Base-by-base conservation (phyloP, 1,140 invertebrate species). In the Macrobrachium rosenbergii region DNA sequence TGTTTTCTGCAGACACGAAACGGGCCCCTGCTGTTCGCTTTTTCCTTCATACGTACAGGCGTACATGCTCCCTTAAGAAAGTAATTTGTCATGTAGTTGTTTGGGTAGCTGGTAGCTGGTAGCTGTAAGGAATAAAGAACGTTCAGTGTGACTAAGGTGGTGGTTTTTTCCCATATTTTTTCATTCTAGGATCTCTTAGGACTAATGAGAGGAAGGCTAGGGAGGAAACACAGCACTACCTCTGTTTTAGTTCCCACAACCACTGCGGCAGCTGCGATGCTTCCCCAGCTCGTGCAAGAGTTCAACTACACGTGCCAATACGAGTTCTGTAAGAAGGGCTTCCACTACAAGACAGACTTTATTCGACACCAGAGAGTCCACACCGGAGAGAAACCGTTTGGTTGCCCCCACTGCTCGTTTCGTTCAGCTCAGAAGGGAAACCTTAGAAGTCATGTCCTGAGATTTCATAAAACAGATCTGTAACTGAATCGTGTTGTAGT, bases 361-460 rank as follows among this genome's bases (percentile, higher is more conserved):
- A 37, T 75, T 10, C 69, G 82, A 43, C 69, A 83, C 37, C 69
- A 73, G 28, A 83, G 82, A 17, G 52, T 75, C 58, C 82, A 83
- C 69, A 83, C 82, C 17, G 82, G 82, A 28, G 82, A 83, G 62
- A 83, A 83, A n/a, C 82, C 69, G n/a, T 83, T 83, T 83, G 75
- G 75, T 23, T 83, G 82, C 37, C 82, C 69, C 5, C 69, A 75
- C 60, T 83, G 82, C 62, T 19, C 82, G 19, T 83, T 59, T 58
- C 75, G 82, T 59, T 75, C 82, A n/a, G 62, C 82, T 28, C 82
- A 83, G n/a, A 83, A 83, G n/a, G 82, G 82, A 75, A 83, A 83
- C 75, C 69, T 83, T 6, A 83, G 52, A 62, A 62, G 23, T n/a
- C 82, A 75, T 60, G 58, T 83, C 43, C 52, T 72, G 5, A 83